phyloP scores from a whole-genome alignment of 2,797 vertebrate genomes.

The Sandelia bainsii region DNA sequence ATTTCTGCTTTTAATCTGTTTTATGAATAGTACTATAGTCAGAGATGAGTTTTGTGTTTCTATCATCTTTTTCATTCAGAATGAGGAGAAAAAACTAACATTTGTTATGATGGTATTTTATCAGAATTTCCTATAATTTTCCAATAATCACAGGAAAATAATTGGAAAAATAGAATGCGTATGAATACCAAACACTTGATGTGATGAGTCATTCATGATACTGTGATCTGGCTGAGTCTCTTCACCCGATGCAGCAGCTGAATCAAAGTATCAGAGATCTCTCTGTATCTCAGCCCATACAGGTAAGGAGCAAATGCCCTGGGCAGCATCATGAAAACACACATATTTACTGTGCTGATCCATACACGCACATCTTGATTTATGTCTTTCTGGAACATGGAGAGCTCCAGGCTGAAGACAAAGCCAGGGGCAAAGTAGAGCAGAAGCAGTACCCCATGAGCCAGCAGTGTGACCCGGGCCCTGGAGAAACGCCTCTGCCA shows the following conservation, averaged over 20 bases:
- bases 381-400: slow-evolving; percentile 62
- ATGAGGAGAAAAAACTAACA: too few species aligned
- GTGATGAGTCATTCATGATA: slow-evolving; percentile 22
- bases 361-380: slow-evolving; percentile 72
- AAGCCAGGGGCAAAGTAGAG: slow-evolving; percentile 84
- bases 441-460: slow-evolving; percentile 82
- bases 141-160: not conserved
- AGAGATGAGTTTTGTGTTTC: too few species aligned
- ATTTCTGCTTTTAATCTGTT: too few species aligned
- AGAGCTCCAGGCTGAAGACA: slow-evolving; percentile 82
- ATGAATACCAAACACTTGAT: not conserved
- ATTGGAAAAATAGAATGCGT: not conserved
- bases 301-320: slow-evolving; percentile 83
- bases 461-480: slow-evolving; percentile 84
- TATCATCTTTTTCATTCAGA: not conserved
- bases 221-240: slow-evolving; percentile 47
- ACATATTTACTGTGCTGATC: slow-evolving; percentile 83
- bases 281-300: slow-evolving; percentile 85
- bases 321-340: slow-evolving; percentile 85
- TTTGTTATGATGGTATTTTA: too few species aligned
- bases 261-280: slow-evolving; percentile 78
- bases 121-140: too few species aligned
- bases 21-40: too few species aligned
- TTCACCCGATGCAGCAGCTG: slow-evolving; percentile 66
- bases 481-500: slow-evolving; percentile 85